Percentiles rank a stretch among this genome's conserved stretches.
These are phyloP conservation scores for Xestoiulus laeticollis DNA, from an alignment of 2,888 invertebrate species.

Conservation along the genomic window DNA sequence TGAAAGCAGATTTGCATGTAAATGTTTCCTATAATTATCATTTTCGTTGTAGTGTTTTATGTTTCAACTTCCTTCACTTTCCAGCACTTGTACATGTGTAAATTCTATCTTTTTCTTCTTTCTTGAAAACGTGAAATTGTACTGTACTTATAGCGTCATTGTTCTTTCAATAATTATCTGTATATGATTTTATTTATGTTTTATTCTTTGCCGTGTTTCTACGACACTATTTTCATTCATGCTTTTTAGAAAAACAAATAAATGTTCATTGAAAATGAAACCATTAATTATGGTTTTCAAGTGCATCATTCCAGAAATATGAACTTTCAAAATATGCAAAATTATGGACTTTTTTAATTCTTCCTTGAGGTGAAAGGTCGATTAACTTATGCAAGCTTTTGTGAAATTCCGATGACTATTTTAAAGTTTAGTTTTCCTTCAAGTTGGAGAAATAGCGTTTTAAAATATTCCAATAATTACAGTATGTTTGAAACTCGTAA, in stretches of 20 bases:
- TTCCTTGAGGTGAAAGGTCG: too few relatives aligned
- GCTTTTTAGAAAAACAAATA: constrained; percentile 29
- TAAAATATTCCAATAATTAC: too few relatives aligned
- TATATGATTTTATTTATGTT: neutral
- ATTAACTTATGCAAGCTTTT: too few relatives aligned
- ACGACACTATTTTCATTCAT: neutral
- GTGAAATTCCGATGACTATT: too few relatives aligned
- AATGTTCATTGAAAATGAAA: constrained; percentile 11
- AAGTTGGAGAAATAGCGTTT: too few relatives aligned
- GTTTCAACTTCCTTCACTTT: neutral
- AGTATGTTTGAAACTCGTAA: too few relatives aligned
- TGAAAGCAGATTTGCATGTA: neutral
- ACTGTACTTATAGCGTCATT: neutral
- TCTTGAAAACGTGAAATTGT: neutral
- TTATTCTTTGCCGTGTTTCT: neutral
- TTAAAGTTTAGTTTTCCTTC: too few relatives aligned
- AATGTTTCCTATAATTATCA: neutral
- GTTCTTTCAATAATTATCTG: neutral
- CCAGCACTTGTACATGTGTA: neutral
- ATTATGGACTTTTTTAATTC: too few relatives aligned
- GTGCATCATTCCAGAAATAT: too few relatives aligned
- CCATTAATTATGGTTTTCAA: too few relatives aligned
- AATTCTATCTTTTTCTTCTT: neutral
- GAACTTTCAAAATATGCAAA: too few relatives aligned
- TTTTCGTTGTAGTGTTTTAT: neutral